A percentile compares a stretch with the other conserved stretches of the same genome.
Conservation (phyloP, 1,140 invertebrate genomes). For the Temnothorax longispinosus region DNA sequence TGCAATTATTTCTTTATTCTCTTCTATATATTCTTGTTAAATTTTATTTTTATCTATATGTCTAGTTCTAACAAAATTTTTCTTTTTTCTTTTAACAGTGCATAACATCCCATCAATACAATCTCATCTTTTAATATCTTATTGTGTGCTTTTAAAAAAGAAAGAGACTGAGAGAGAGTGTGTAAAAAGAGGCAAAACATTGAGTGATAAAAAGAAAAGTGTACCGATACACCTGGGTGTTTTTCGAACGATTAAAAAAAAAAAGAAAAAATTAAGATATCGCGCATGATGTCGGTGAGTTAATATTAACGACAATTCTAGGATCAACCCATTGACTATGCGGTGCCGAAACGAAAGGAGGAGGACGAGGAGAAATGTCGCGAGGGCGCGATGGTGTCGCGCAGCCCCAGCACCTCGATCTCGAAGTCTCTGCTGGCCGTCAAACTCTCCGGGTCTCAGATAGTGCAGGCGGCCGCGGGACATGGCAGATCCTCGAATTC, state of each 20-base stretch:
- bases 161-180: neutral
- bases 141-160: neutral
- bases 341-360: constrained; percentile 91
- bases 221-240: neutral
- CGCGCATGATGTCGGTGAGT: neutral
- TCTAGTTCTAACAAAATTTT: neutral
- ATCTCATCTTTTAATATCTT: neutral
- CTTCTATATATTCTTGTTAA: neutral
- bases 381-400: constrained; percentile 87
- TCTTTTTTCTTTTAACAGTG: neutral
- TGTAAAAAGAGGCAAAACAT: no score
- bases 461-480: constrained; percentile 89
- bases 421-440: constrained; percentile 82
- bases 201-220: neutral
- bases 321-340: constrained; percentile 95
- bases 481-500: constrained; percentile 88
- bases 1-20: neutral
- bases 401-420: constrained; percentile 85
- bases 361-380: constrained; percentile 89
- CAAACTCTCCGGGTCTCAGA: constrained; percentile 80
- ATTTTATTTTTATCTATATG: neutral
- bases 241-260: neutral
- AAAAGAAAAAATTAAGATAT: no score
- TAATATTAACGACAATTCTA: constrained; percentile 80
- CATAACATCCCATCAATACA: neutral